These are phyloP conservation scores for Holothuria leucospilota DNA, from an alignment of 53 echinoderm and acorn worm genomes.

Conservation along the genomic window DNA sequence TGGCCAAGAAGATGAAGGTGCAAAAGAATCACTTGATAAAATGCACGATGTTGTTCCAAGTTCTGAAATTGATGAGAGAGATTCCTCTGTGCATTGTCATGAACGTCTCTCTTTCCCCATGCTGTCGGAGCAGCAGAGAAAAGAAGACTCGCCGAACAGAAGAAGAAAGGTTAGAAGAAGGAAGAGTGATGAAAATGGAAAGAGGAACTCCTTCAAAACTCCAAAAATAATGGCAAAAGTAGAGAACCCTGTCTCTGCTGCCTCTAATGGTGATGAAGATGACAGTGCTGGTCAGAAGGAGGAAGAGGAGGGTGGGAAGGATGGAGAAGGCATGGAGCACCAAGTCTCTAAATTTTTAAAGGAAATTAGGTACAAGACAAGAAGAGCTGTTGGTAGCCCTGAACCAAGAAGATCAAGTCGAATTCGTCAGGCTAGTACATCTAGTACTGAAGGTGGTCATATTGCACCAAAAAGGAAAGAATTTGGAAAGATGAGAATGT, in stretches of 20 bases:
- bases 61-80: neutral
- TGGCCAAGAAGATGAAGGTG: too few species aligned
- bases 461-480: too few species aligned
- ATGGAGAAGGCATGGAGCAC: too few species aligned
- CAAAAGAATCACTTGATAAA: too few species aligned
- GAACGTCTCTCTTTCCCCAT: constrained; percentile 23
- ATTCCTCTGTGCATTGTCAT: neutral
- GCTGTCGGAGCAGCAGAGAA: constrained; percentile 12
- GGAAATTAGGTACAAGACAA: neutral
- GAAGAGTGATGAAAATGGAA: neutral
- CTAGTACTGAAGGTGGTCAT: neutral
- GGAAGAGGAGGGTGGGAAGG: neutral
- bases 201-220: neutral
- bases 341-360: neutral
- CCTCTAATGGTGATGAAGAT: constrained; percentile 13
- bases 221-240: neutral
- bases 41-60: neutral
- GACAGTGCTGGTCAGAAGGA: neutral
- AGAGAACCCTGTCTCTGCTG: constrained; percentile 4
- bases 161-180: neutral
- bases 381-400: too few species aligned
- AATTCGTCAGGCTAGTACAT: neutral
- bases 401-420: constrained; percentile 1
- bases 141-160: neutral
- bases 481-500: too few species aligned